Evolutionary conservation across 2,888 invertebrate species (phyloP), one percentile per base, ranked within the genome.

Genomic region (Noctua pronuba): DNA sequence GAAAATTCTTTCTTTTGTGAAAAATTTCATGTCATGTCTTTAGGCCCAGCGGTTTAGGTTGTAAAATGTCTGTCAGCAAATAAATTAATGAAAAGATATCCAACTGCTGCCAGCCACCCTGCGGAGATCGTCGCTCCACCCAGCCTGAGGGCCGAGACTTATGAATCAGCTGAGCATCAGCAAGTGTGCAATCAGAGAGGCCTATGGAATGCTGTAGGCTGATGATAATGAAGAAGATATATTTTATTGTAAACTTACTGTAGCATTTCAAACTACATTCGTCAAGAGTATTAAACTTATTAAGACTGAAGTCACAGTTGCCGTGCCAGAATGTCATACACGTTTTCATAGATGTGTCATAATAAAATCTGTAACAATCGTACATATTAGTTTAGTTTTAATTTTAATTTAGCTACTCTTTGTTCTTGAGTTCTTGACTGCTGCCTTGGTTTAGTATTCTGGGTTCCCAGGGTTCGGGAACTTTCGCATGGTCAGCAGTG

Each of bases 291-390:
- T 35, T 6, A n/a, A 69, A 69, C 10, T 52, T 24, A n/a, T 69
- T 69, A 16, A 11, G 24, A 49, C 49, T 69, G n/a, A 11, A 18
- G 10, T 35, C 11, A 18, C 68, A 69, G 8, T 69, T 6, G 24
- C 68, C 35, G 35, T 69, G 52, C 35, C 73, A 31, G 77, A 90
- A 88, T 6, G 90, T 71, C 85, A 85, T 91, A 76, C 95, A 95
- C 67, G 90, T 91, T 71, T 91, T 84, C 89, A 94, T 80, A 75
- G 90, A 84, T 18, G 89, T 75, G 69, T 95, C 95, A 73, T 89
- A 95, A 79, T 94, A 92, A 88, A 88, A 92, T 77, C 92, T 92
- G 70, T 69, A 86, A 79, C 49, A 67, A 49, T 13, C 16, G 6
- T 21, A 58, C 28, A 7, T 21, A 28, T 21, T 38, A 38, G 28